phyloP scores from a whole-genome alignment of 2,888 invertebrate species.

The Caenorhabditis sp. region DNA sequence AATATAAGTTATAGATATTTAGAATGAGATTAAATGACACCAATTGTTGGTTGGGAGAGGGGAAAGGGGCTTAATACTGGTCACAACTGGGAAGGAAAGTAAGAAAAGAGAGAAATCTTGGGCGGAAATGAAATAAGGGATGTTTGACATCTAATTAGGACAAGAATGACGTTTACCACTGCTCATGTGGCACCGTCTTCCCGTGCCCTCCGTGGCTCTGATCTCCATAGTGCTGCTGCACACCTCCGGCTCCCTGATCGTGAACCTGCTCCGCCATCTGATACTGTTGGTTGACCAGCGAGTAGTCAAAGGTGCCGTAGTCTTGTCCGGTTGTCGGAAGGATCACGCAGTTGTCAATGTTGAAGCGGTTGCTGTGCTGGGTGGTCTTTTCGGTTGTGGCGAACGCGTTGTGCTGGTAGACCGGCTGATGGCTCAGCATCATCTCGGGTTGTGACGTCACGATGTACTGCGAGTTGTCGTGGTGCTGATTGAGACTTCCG shows the following conservation, averaged over 20 bases:
- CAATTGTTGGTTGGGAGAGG: slow-evolving; percentile 9
- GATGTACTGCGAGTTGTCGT: slow-evolving; percentile 65
- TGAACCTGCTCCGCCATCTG: slow-evolving; percentile 54
- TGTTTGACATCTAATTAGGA: slow-evolving; percentile 40
- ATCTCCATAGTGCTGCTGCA: slow-evolving; percentile 31
- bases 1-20: slow-evolving; percentile 19
- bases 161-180: slow-evolving; percentile 54
- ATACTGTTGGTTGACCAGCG: slow-evolving; percentile 57
- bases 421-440: slow-evolving; percentile 59
- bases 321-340: slow-evolving; percentile 60
- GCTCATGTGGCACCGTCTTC: slow-evolving; percentile 65
- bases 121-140: slow-evolving; percentile 7
- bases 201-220: slow-evolving; percentile 48
- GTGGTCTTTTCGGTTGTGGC: slow-evolving; percentile 27
- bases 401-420: slow-evolving; percentile 33
- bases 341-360: slow-evolving; percentile 65
- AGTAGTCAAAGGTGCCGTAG: slow-evolving; percentile 69
- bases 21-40: slow-evolving; percentile 37
- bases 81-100: slow-evolving; percentile 41
- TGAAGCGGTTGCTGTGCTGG: slow-evolving; percentile 50
- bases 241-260: slow-evolving; percentile 22
- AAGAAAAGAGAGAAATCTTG: neutral
- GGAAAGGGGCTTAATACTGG: slow-evolving; percentile 35
- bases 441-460: slow-evolving; percentile 63
- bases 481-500: slow-evolving; percentile 23